Percentiles rank a stretch among this genome's conserved stretches.
phyloP scores from a whole-genome alignment of 2,888 invertebrate genomes.

The Callyntrura sp. region DNA sequence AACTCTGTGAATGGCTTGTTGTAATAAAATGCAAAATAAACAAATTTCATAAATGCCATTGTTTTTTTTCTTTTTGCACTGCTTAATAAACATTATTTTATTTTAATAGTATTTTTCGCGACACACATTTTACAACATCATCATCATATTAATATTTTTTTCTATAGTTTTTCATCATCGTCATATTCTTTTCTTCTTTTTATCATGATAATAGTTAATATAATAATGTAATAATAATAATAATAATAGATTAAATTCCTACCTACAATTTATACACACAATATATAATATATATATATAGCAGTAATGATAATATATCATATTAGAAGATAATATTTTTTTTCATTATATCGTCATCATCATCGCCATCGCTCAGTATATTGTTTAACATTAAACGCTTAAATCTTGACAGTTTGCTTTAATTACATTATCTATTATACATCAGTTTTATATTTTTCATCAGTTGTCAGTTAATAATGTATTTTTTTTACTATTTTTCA shows the following conservation, averaged over 20 bases:
- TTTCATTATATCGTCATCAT: constrained; percentile 34
- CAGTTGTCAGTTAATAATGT: constrained; percentile 37
- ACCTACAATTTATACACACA: constrained; percentile 1
- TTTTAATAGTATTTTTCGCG: constrained; percentile 65
- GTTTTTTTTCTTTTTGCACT: constrained; percentile 70
- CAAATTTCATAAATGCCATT: not conserved
- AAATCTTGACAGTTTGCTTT: constrained; percentile 1
- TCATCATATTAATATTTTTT: constrained; percentile 55
- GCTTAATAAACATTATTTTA: constrained; percentile 76
- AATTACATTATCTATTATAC: constrained; percentile 47
- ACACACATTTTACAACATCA: constrained; percentile 76
- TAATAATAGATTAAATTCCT: constrained; percentile 53
- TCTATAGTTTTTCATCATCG: constrained; percentile 67
- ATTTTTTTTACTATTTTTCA: constrained; percentile 14
- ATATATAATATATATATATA: constrained; percentile 17
- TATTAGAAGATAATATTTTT: not conserved
- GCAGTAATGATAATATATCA: constrained; percentile 7
- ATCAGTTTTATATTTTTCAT: constrained; percentile 51
- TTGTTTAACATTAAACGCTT: not conserved
- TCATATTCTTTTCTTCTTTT: constrained; percentile 43
- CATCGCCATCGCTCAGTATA: not conserved
- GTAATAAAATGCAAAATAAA: too few species aligned
- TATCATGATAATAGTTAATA: constrained; percentile 36
- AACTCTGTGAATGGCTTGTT: too few species aligned
- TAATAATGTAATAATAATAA: constrained; percentile 7